These are phyloP conservation scores for Styela plicata DNA, from an alignment of 23 tunicate genomes.

Conservation along the genomic window DNA sequence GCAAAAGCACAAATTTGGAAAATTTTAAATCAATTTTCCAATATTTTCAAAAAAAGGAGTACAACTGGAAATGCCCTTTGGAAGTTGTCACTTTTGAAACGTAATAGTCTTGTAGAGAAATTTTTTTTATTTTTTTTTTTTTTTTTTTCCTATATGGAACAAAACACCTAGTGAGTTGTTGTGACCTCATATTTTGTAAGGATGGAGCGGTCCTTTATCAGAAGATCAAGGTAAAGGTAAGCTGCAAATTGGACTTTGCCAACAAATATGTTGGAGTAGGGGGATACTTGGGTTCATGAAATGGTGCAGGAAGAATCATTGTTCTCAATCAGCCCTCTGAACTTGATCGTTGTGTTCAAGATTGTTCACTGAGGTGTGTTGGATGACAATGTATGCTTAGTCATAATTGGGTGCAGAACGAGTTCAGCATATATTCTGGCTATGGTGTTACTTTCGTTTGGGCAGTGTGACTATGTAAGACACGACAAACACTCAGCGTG, in stretches of 20 bases:
- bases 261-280: slow-evolving; percentile 96
- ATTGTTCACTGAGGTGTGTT: slow-evolving; percentile 70
- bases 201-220: slow-evolving; percentile 59
- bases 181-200: slow-evolving; percentile 31
- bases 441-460: slow-evolving; percentile 57
- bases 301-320: slow-evolving; percentile 97
- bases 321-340: slow-evolving; percentile 90
- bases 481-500: slow-evolving; percentile 54
- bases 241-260: slow-evolving; percentile 95
- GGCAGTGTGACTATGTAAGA: slow-evolving; percentile 49
- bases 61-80: slow-evolving; percentile 64
- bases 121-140: slow-evolving; percentile 32
- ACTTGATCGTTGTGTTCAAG: slow-evolving; percentile 71
- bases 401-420: slow-evolving; percentile 88
- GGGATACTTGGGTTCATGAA: slow-evolving; percentile 59
- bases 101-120: too few species aligned
- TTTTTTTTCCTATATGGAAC: slow-evolving; percentile 65
- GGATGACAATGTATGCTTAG: slow-evolving; percentile 74
- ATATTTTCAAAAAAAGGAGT: slow-evolving; percentile 83
- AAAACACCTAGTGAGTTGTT: slow-evolving; percentile 57
- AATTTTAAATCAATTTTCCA: slow-evolving; percentile 76
- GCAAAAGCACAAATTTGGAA: slow-evolving; percentile 16
- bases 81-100: slow-evolving; percentile 83
- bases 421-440: slow-evolving; percentile 65
- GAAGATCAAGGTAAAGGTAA: slow-evolving; percentile 70